Evolutionary conservation across 2,888 invertebrate genomes (phyloP).

Genomic region (Ganaspis brasiliensis): DNA sequence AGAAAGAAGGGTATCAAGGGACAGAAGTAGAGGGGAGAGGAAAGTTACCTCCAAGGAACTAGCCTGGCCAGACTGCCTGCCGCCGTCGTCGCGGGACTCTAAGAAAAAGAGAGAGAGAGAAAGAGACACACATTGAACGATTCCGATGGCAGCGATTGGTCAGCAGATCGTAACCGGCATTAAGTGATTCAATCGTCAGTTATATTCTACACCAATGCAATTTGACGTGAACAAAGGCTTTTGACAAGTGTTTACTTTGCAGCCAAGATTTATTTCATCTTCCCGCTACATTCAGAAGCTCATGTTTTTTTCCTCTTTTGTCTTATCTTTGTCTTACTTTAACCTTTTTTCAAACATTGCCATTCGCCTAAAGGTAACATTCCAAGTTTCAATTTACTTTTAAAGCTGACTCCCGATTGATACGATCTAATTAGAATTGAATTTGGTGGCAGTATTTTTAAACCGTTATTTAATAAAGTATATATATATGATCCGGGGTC

Average conservation of each 20-base stretch:
- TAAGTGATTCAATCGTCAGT: slow-evolving; percentile 27
- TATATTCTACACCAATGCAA: slow-evolving; percentile 32
- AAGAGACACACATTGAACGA: slow-evolving; percentile 10
- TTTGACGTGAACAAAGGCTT: slow-evolving; percentile 34
- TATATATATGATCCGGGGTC: slow-evolving; percentile 5
- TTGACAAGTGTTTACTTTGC: slow-evolving; percentile 14
- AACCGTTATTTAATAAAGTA: no score
- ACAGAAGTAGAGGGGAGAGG: slow-evolving; percentile 12
- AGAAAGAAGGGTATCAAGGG: not conserved
- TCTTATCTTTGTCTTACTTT: no score
- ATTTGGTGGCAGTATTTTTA: no score
- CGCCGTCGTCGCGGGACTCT: slow-evolving; percentile 1
- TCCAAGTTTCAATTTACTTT: no score
- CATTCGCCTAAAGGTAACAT: no score
- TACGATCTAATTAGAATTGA: no score
- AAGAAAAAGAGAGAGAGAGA: not conserved
- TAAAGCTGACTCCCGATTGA: no score
- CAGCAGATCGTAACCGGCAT: slow-evolving; percentile 28
- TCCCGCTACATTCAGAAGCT: not conserved
- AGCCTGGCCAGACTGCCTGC: slow-evolving; percentile 35
- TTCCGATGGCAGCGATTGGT: slow-evolving; percentile 17
- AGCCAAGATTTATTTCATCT: not conserved
- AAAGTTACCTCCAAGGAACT: slow-evolving; percentile 25
- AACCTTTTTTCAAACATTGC: no score
- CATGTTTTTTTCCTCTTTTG: not conserved